These are phyloP conservation scores for Holothuria leucospilota DNA, from an alignment of 53 echinoderm and acorn worm genomes.

Conservation along the genomic window DNA sequence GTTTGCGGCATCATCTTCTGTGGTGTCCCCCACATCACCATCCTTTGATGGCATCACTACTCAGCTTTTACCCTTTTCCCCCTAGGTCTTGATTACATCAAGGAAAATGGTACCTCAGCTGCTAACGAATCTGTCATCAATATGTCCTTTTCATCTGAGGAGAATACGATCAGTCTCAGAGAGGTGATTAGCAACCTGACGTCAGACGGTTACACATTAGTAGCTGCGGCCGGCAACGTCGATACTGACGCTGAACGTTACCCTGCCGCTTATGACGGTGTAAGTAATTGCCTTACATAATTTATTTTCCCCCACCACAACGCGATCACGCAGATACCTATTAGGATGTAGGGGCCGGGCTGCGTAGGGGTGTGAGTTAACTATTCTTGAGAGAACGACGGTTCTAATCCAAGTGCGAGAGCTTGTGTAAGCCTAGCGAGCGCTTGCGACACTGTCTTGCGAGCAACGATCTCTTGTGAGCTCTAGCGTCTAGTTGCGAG, in stretches of 20 bases:
- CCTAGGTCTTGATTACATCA: neutral
- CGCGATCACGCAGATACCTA: too few relatives aligned
- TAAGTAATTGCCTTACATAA: neutral
- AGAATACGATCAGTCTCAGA: neutral
- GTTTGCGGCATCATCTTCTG: too few relatives aligned
- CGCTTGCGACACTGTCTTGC: neutral
- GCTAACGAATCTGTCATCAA: neutral
- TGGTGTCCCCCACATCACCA: too few relatives aligned
- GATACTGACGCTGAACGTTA: neutral
- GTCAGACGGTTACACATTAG: neutral
- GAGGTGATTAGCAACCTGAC: neutral
- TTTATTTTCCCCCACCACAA: too few relatives aligned
- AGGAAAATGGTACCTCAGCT: neutral
- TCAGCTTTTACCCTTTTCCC: neutral
- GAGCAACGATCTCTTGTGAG: too few relatives aligned
- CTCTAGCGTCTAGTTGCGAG: neutral
- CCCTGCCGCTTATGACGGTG: neutral
- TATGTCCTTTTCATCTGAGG: neutral
- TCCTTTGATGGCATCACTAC: too few relatives aligned
- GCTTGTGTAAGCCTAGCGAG: neutral
- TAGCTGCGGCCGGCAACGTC: neutral
- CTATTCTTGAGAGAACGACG: neutral
- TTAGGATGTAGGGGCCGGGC: too few relatives aligned
- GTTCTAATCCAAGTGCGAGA: neutral
- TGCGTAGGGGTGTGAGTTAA: neutral